These are phyloP conservation scores for Sceliomorpha sp. DNA, from an alignment of 2,888 invertebrate genomes.

Conservation along the genomic window DNA sequence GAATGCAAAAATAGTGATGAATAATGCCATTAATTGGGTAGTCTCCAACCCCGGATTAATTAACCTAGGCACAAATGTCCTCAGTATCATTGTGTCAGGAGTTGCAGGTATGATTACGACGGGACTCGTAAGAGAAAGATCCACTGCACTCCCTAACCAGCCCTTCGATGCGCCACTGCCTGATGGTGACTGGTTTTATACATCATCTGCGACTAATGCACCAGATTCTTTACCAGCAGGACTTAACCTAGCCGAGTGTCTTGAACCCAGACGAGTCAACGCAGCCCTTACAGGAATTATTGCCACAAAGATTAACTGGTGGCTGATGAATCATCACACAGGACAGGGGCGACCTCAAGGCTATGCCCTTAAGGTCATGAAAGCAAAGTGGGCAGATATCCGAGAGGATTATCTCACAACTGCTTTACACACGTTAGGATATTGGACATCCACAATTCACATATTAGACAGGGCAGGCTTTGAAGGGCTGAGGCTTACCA, in stretches of 20 bases:
- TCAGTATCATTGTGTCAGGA: too few species aligned
- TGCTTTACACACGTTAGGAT: neutral
- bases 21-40: neutral
- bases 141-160: neutral
- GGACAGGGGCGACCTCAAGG: neutral
- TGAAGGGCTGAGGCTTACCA: neutral
- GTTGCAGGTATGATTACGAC: neutral
- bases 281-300: neutral
- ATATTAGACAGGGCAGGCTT: neutral
- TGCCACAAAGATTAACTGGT: neutral
- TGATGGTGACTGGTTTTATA: neutral
- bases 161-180: neutral
- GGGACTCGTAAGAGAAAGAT: neutral
- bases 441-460: neutral
- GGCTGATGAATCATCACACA: too few species aligned
- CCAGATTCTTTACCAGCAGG: too few species aligned
- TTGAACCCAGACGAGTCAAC: neutral
- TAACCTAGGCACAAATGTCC: too few species aligned
- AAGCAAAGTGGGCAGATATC: neutral
- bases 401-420: too few species aligned
- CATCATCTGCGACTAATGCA: neutral
- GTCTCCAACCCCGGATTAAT: neutral
- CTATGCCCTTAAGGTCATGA: neutral
- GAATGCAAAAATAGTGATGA: neutral
- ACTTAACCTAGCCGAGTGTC: neutral